Percentiles rank a stretch among this genome's conserved stretches.
Evolutionary conservation across 2,113 vertebrate genomes (phyloP).

Genomic region (Thinocorus orbignyianus): DNA sequence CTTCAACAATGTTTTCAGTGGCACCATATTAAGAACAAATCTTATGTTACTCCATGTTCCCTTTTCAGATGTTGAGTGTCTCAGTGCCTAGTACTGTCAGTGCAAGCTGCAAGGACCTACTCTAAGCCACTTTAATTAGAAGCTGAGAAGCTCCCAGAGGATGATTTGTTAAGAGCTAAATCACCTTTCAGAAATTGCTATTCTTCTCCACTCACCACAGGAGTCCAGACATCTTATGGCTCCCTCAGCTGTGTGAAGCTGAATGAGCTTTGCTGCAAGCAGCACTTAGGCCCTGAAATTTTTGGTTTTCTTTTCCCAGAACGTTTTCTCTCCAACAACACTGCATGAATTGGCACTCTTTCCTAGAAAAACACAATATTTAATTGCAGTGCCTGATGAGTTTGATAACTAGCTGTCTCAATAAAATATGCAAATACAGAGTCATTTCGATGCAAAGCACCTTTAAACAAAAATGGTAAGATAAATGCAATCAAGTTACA

Average conservation of each 20-base stretch:
- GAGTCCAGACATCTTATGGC: background rate
- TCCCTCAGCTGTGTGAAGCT: background rate
- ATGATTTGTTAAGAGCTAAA: background rate
- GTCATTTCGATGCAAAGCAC: conserved; percentile 53
- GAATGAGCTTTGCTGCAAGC: background rate
- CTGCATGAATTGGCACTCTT: conserved; percentile 48
- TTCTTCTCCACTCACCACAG: background rate
- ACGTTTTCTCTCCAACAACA: conserved; percentile 46
- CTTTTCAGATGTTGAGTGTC: background rate
- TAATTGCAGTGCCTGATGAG: conserved; percentile 61
- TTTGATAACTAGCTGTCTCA: conserved; percentile 62
- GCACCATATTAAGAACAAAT: background rate
- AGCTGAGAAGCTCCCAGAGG: background rate
- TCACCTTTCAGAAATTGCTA: background rate
- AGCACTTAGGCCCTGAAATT: background rate
- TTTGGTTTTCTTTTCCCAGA: conserved; percentile 35
- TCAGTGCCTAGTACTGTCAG: background rate
- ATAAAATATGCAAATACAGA: conserved; percentile 64
- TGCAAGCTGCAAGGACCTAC: background rate
- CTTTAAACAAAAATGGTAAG: conserved; percentile 62
- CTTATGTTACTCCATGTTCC: background rate
- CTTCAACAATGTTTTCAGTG: background rate
- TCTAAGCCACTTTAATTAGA: conserved; percentile 4
- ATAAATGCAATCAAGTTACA: conserved; percentile 50
- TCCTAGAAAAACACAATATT: conserved; percentile 58